A percentile compares a stretch with the other conserved stretches of the same genome.
These are phyloP conservation scores for Furnarius figulus DNA, from an alignment of 2,113 vertebrate genomes.

Conservation along the genomic window DNA sequence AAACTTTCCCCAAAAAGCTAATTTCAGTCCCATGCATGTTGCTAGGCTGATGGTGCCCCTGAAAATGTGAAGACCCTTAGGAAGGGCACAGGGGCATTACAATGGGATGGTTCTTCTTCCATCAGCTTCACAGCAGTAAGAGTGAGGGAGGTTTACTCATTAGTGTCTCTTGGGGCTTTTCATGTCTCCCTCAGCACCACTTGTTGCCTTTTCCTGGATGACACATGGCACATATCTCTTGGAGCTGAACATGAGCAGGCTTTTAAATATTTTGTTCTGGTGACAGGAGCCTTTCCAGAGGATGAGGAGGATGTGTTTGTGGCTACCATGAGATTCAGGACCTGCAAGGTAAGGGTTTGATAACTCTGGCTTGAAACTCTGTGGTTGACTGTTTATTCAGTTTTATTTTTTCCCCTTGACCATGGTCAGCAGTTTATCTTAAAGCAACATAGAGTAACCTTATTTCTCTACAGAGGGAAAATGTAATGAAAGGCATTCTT, in stretches of 20 bases:
- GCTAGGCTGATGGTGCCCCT: background rate
- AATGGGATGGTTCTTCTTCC: background rate
- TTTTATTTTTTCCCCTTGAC: background rate
- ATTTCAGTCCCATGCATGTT: background rate
- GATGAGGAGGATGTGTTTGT: background rate
- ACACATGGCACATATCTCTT: background rate
- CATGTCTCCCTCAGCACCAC: background rate
- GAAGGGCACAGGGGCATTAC: background rate
- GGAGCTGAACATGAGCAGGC: background rate
- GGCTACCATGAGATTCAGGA: background rate
- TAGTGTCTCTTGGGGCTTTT: background rate
- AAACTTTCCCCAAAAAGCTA: background rate
- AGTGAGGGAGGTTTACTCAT: background rate
- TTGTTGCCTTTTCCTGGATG: background rate
- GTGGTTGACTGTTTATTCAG: background rate
- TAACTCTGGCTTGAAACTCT: background rate
- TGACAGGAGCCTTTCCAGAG: background rate
- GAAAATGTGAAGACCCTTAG: background rate
- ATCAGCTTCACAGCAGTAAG: background rate
- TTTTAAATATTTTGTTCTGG: background rate
- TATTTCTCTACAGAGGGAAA: background rate
- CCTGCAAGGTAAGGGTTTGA: background rate
- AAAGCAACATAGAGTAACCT: background rate
- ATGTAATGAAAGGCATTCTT: background rate
- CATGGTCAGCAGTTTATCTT: background rate